Evolutionary conservation across 2,113 vertebrate genomes (phyloP).

Genomic region (Muscicapa adusta): DNA sequence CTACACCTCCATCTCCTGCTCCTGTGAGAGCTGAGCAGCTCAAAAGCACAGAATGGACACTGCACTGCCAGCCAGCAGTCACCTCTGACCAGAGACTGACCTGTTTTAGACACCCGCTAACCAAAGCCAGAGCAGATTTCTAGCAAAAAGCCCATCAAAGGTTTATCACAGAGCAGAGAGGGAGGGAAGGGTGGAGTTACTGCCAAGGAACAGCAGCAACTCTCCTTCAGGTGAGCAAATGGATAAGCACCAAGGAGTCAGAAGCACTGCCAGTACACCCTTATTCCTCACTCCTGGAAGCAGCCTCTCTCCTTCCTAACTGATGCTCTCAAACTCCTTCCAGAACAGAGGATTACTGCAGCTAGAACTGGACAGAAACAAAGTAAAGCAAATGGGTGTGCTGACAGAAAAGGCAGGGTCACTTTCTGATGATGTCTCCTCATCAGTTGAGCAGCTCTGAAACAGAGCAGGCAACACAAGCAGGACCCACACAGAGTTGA

Average conservation of each 20-base stretch:
- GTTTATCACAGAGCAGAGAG: not conserved
- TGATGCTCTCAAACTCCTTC: not conserved
- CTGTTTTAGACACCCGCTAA: not conserved
- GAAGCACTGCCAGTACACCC: not conserved
- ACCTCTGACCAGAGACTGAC: not conserved
- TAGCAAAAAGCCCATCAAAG: not conserved
- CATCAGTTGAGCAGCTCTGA: not conserved
- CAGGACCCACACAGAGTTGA: constrained; percentile 27
- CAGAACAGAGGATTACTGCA: not conserved
- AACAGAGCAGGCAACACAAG: not conserved
- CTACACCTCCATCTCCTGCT: not conserved
- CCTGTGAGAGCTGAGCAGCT: not conserved
- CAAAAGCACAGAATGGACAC: not conserved
- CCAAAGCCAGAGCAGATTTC: not conserved
- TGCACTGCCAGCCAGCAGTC: not conserved
- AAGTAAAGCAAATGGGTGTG: not conserved
- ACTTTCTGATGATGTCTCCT: not conserved
- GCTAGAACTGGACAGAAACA: not conserved
- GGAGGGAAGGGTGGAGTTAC: not conserved
- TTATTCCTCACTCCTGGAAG: not conserved
- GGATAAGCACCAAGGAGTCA: not conserved
- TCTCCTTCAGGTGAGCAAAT: not conserved
- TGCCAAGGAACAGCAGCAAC: not conserved
- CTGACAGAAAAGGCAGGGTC: not conserved
- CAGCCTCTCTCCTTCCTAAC: not conserved